Base-by-base conservation (phyloP, 1,140 invertebrate genomes). In the Ceratina japonica region DNA sequence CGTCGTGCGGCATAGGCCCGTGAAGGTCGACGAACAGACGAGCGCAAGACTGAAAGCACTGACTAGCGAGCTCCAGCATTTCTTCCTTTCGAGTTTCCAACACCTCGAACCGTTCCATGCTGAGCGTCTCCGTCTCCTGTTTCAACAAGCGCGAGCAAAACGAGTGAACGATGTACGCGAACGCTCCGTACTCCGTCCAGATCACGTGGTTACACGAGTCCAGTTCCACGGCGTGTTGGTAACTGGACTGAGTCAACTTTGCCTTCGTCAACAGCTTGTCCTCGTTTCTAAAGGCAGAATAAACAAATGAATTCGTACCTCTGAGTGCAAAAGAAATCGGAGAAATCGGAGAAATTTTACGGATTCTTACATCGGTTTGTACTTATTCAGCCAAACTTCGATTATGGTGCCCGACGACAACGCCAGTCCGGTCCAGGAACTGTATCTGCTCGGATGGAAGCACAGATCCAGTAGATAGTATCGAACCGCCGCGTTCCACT, bases 361-460 rank as follows among this genome's bases (percentile, higher is more conserved):
- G 10, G 68, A 74, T 83, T 87, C 89, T 89, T 66, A 90, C 87
- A 94, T 93, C 31, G 93, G 93, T 81, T 94, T 93, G 81, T 94
- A 95, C 58, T 95, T 96, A 89, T 97, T 98, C 0, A 99, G 91
- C 91, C 96, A 95, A 18, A 95, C 95, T 87, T 98, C 97, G 63
- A 98, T 93, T 87, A 95, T 94, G 79, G 95, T 96, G 37, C 94
- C 96, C 85, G 96, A 95, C 3, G 97, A 95, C 75, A 98, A 93
- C 0, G 97, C 97, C 89, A 98, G 94, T 20, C 96, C 96, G 10
- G 97, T 97, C 98, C 98, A 99, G 0, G 98, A 97, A 92, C 98
- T 97, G 63, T 98, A 94, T 63, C 98, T 93, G 64, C 93, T 91
- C 12, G 95, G 96, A 90, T 96, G 96, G 27, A 96, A 91, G 74